Conservation (phyloP, 2,888 invertebrate species). For the Agonum fuliginosum region DNA sequence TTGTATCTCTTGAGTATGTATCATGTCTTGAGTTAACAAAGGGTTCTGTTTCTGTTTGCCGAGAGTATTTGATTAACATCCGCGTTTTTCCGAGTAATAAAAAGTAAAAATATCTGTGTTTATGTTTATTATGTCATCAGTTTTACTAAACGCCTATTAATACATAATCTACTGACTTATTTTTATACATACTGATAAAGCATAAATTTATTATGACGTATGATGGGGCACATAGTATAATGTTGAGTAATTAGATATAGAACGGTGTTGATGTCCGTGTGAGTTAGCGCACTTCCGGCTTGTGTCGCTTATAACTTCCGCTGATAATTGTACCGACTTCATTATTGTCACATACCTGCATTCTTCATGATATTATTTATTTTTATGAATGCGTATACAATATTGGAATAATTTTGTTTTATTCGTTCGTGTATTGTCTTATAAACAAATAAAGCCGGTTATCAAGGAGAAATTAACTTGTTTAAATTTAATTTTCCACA, state of each 20-base stretch:
- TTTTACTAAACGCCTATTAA: not conserved
- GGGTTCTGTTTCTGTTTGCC: not conserved
- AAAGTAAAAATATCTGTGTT: not conserved
- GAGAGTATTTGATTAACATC: too few species aligned
- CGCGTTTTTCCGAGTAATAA: too few species aligned
- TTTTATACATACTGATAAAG: not conserved
- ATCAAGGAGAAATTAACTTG: too few species aligned
- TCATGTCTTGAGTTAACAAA: too few species aligned
- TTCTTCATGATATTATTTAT: too few species aligned
- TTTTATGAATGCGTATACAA: too few species aligned
- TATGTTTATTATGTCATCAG: not conserved
- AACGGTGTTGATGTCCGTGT: not conserved
- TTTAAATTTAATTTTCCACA: not conserved
- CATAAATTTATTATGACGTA: not conserved
- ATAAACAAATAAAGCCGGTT: too few species aligned
- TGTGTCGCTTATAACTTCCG: conserved; percentile 8
- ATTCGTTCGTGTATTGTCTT: too few species aligned
- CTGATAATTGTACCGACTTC: conserved; percentile 24
- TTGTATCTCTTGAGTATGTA: too few species aligned
- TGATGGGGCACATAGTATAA: not conserved
- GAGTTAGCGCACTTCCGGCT: conserved; percentile 19
- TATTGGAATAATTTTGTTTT: too few species aligned
- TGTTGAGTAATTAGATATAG: not conserved
- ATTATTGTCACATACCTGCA: not conserved
- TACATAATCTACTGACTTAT: not conserved